phyloP scores from a whole-genome alignment of 2,888 invertebrate genomes.

The Epicampocera succincta region DNA sequence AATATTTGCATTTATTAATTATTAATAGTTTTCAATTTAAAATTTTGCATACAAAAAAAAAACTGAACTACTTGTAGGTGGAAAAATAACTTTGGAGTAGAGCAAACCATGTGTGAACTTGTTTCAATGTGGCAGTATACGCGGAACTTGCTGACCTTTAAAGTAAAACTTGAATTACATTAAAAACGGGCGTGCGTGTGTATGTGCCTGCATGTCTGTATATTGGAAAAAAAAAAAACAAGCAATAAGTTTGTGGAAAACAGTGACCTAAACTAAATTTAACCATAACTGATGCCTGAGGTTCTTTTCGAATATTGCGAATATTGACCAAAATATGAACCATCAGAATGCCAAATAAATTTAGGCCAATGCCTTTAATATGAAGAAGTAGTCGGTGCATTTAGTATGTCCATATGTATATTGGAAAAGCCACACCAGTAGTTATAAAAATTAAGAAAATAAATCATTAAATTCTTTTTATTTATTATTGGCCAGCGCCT shows the following conservation, averaged over 20 bases:
- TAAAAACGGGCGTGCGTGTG: background rate
- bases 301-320: conserved; percentile 28
- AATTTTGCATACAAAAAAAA: conserved; percentile 35
- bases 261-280: background rate
- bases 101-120: conserved; percentile 31
- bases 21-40: conserved; percentile 27
- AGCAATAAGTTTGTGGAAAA: too few relatives aligned
- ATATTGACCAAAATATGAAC: conserved; percentile 52
- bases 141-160: conserved; percentile 62
- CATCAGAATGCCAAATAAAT: too few relatives aligned
- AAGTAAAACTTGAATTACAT: conserved; percentile 58
- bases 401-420: too few relatives aligned
- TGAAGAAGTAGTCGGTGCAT: too few relatives aligned
- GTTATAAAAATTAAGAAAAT: too few relatives aligned
- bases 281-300: background rate
- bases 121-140: conserved; percentile 36
- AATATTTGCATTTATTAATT: conserved; percentile 61
- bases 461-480: too few relatives aligned
- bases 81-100: background rate
- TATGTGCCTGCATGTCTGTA: background rate
- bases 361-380: too few relatives aligned
- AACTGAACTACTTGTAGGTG: background rate
- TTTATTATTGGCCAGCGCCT: too few relatives aligned
- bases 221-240: too few relatives aligned
- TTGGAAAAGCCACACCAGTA: too few relatives aligned